Evolutionary conservation across 2,113 vertebrate species (phyloP).

Genomic region (Malurus elegans): DNA sequence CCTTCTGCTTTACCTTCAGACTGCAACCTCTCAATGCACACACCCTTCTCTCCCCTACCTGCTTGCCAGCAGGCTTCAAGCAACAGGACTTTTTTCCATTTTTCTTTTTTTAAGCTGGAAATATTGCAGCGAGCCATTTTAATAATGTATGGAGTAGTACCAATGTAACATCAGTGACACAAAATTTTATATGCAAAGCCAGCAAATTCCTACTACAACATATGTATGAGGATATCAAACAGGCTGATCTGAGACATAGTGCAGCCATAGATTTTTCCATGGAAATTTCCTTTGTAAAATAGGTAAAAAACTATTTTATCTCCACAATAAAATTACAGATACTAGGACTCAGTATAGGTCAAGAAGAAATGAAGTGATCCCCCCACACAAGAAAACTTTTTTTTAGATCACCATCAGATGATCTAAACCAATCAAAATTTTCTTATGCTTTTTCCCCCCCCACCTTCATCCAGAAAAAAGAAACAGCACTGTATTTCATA

Average conservation of each 20-base stretch:
- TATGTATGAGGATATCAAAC: neutral
- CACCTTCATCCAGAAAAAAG: neutral
- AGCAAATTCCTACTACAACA: neutral
- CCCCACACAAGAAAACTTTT: neutral
- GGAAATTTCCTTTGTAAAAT: neutral
- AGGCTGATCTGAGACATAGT: neutral
- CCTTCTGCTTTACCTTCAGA: neutral
- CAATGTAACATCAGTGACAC: neutral
- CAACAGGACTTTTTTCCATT: neutral
- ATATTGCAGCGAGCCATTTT: neutral
- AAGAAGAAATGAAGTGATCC: neutral
- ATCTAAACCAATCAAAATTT: neutral
- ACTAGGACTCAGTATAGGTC: neutral
- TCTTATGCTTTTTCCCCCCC: accelerated
- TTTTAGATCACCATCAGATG: neutral
- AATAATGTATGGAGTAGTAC: neutral
- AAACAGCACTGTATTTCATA: neutral
- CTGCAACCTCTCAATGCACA: neutral
- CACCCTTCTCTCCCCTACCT: neutral
- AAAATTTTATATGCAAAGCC: neutral
- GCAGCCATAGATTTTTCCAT: neutral
- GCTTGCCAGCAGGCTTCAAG: neutral
- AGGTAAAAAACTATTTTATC: neutral
- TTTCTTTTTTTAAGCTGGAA: neutral
- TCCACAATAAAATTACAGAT: neutral